phyloP scores from a whole-genome alignment of 2,113 vertebrate genomes.

The Callospermophilus lateralis region DNA sequence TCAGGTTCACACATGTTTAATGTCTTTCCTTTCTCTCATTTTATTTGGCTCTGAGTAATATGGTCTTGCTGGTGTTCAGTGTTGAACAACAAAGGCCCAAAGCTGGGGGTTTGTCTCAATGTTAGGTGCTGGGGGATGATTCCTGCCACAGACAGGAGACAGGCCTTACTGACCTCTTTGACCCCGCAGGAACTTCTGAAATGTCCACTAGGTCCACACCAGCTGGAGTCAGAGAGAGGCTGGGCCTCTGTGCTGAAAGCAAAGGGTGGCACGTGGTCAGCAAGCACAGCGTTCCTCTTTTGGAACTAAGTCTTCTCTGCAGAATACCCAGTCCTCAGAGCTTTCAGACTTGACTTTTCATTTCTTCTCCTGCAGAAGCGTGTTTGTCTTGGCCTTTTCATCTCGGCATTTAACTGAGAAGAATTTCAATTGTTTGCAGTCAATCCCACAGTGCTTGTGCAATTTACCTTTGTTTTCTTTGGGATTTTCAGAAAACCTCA shows the following conservation, averaged over 20 bases:
- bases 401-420: conserved; percentile 75
- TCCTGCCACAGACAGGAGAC: neutral
- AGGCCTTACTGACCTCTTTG: neutral
- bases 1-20: neutral
- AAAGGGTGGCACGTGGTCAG: neutral
- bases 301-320: conserved; percentile 66
- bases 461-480: conserved; percentile 78
- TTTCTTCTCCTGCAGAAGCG: conserved; percentile 59
- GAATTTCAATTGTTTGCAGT: conserved; percentile 82
- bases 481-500: conserved; percentile 74
- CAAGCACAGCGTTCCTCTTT: conserved; percentile 51
- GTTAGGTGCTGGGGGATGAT: neutral
- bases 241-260: conserved; percentile 8
- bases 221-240: neutral
- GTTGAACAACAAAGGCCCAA: neutral
- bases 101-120: neutral
- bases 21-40: neutral
- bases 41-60: neutral
- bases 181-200: neutral
- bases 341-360: conserved; percentile 72
- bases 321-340: conserved; percentile 57
- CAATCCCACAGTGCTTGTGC: conserved; percentile 71
- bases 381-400: conserved; percentile 75
- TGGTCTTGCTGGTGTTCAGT: neutral
- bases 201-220: conserved; percentile 9